These are phyloP conservation scores for Proterorhinus semilunaris DNA, from an alignment of 2,113 vertebrate genomes.

Conservation along the genomic window DNA sequence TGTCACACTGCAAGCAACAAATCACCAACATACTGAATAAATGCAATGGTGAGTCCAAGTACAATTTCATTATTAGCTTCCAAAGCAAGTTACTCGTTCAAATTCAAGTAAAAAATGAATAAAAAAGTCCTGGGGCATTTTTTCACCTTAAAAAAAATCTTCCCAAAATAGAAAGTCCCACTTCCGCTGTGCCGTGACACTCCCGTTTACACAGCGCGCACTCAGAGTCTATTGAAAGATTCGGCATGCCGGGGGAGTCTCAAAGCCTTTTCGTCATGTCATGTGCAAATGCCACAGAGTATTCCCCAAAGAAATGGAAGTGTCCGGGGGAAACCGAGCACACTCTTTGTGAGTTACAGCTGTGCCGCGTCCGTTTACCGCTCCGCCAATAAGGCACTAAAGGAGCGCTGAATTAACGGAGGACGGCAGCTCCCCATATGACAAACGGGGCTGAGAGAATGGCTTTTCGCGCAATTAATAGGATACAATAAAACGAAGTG, in stretches of 20 bases:
- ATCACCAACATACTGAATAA: too few species aligned
- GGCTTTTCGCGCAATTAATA: constrained; percentile 60
- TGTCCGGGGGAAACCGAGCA: constrained; percentile 15
- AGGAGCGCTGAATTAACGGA: constrained; percentile 38
- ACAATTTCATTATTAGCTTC: too few species aligned
- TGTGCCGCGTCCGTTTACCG: constrained; percentile 20
- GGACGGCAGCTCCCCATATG: constrained; percentile 25
- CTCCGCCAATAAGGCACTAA: constrained; percentile 16
- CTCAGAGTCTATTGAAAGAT: constrained; percentile 43
- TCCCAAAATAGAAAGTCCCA: background rate
- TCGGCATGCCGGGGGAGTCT: constrained; percentile 26
- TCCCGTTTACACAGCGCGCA: constrained; percentile 38
- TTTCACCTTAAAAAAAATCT: background rate
- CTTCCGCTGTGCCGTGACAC: constrained; percentile 29
- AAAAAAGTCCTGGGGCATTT: background rate
- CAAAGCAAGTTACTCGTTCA: too few species aligned
- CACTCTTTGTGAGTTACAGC: constrained; percentile 27
- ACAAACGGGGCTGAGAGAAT: constrained; percentile 33
- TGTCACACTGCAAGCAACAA: too few species aligned
- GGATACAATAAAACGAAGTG: constrained; percentile 44
- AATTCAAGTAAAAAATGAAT: background rate
- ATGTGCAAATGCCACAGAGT: constrained; percentile 57
- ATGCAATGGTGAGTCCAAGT: too few species aligned
- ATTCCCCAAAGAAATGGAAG: constrained; percentile 23
- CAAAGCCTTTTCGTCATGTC: constrained; percentile 36